Evolutionary conservation across 2,888 invertebrate species (phyloP).

Genomic region (Rhimphoctona megacephalus): DNA sequence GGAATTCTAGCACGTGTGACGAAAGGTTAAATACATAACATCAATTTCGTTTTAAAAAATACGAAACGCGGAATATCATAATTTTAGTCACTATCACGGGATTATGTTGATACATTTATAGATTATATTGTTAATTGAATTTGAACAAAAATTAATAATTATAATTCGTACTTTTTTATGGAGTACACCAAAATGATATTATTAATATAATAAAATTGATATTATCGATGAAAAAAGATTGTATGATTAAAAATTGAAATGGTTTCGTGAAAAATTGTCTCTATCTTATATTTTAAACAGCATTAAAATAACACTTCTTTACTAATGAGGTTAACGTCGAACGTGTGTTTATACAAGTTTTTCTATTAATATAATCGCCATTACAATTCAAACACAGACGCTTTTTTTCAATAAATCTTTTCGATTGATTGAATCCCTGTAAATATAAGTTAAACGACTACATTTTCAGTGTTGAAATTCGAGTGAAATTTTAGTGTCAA

Average conservation of each 20-base stretch:
- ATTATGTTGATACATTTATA: not conserved
- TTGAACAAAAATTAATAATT: not conserved
- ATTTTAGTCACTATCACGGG: not conserved
- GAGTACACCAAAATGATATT: not conserved
- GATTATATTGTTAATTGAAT: not conserved
- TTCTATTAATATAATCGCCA: not conserved
- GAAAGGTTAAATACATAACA: too few relatives aligned
- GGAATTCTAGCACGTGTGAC: too few relatives aligned
- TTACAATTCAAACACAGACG: not conserved
- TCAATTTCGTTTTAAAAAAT: too few relatives aligned
- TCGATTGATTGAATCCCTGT: not conserved
- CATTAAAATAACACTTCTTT: not conserved
- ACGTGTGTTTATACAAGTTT: constrained; percentile 1
- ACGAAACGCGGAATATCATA: too few relatives aligned
- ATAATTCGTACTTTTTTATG: not conserved
- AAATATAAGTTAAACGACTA: not conserved
- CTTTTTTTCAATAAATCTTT: not conserved
- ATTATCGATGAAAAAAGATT: not conserved
- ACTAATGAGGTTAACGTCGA: not conserved
- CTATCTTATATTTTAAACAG: not conserved
- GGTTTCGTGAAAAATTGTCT: not conserved
- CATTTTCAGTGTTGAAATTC: not conserved
- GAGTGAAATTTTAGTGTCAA: too few relatives aligned
- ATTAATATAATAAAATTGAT: not conserved
- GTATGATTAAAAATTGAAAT: not conserved